Conservation (phyloP, 1,140 invertebrate genomes). For the Tigriopus japonicus region DNA sequence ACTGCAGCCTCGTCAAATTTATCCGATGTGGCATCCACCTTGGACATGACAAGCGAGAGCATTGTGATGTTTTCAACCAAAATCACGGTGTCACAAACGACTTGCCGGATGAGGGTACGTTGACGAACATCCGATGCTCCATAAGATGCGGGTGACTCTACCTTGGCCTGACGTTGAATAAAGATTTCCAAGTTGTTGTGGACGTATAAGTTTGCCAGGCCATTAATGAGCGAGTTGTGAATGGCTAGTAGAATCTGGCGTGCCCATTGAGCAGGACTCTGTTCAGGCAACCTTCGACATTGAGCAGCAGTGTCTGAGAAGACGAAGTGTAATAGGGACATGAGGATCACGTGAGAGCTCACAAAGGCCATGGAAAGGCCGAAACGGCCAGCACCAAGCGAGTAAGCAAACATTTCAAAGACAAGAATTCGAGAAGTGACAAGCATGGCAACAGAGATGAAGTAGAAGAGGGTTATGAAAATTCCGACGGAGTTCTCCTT, state of each 20-base stretch:
- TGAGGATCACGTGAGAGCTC: background rate
- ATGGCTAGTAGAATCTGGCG: background rate
- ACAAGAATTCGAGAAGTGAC: conserved; percentile 3
- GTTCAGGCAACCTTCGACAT: background rate
- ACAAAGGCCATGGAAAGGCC: background rate
- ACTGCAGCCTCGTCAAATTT: background rate
- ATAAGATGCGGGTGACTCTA: background rate
- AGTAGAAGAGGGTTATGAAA: conserved; percentile 3
- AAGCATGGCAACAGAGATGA: background rate
- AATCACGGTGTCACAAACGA: background rate
- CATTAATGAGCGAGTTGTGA: conserved; percentile 7
- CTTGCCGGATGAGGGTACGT: background rate
- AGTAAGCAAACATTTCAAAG: conserved; percentile 11
- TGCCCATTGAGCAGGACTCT: background rate
- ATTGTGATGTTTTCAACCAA: background rate
- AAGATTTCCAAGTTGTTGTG: conserved; percentile 6
- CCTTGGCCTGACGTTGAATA: background rate
- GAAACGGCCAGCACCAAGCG: conserved; percentile 3
- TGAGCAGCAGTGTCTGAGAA: background rate
- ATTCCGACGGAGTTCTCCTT: conserved; percentile 4
- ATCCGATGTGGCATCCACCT: background rate
- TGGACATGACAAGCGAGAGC: background rate
- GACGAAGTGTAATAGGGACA: background rate
- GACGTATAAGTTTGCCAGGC: conserved; percentile 4
- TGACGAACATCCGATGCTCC: background rate